Conservation (phyloP, 2,113 vertebrate species). For the Microtus pennsylvanicus region DNA sequence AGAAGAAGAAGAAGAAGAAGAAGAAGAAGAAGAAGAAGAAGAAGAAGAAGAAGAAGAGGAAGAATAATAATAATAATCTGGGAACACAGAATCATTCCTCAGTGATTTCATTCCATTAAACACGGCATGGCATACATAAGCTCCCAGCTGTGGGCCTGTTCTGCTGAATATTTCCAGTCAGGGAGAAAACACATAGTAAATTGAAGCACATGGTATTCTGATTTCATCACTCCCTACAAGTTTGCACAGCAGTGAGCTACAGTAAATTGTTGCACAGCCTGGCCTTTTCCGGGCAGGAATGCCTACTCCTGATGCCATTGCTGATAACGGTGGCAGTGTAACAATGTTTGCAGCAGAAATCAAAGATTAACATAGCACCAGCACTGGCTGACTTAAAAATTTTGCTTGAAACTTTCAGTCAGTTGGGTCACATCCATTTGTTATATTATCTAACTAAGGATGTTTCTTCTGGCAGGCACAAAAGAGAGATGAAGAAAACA, state of each 20-base stretch:
- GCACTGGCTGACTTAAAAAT: neutral
- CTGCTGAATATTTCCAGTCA: slow-evolving; percentile 40
- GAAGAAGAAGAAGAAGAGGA: no score
- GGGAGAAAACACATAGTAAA: slow-evolving; percentile 16
- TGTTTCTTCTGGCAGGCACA: neutral
- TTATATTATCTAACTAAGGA: neutral
- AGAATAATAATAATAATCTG: neutral
- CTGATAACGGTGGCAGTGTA: neutral
- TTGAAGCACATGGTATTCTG: neutral
- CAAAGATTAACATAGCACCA: neutral
- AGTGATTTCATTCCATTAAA: neutral
- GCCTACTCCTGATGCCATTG: neutral
- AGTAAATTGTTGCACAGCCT: slow-evolving; percentile 2
- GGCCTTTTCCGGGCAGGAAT: slow-evolving; percentile 49
- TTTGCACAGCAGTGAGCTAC: slow-evolving; percentile 54
- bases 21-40: no score
- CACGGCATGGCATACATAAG: neutral
- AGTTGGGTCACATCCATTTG: neutral
- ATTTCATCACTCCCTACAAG: slow-evolving; percentile 57
- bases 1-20: no score
- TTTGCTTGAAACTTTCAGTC: neutral
- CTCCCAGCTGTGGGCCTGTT: neutral
- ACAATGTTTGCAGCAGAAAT: neutral
- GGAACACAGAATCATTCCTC: neutral
- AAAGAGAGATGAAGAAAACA: slow-evolving; percentile 33